Evolutionary conservation across 2,888 invertebrate species (phyloP).

Genomic region (Meloe dianella): DNA sequence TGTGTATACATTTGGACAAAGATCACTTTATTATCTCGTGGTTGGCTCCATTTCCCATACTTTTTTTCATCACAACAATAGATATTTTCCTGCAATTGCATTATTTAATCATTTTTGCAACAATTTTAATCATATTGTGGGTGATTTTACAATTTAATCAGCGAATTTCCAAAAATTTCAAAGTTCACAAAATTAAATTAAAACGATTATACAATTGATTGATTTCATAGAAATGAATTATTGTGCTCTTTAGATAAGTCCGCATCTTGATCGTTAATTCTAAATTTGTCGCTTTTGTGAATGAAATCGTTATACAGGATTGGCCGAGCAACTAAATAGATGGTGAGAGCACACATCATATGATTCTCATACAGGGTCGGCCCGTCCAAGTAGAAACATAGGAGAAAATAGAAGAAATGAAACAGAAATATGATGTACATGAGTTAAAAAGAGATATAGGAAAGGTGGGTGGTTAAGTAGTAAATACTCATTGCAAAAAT

Average conservation of each 20-base stretch:
- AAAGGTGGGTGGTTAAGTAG: too few relatives aligned
- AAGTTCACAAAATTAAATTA: not conserved
- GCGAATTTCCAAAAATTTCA: not conserved
- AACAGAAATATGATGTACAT: too few relatives aligned
- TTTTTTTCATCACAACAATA: not conserved
- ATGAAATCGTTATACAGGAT: too few relatives aligned
- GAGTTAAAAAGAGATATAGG: too few relatives aligned
- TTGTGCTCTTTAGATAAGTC: not conserved
- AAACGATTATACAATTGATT: not conserved
- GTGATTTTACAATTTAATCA: not conserved
- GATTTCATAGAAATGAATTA: not conserved
- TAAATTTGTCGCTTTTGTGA: too few relatives aligned
- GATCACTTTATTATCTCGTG: conserved; percentile 43
- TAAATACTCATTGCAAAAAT: too few relatives aligned
- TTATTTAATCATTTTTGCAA: not conserved
- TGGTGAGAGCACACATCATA: too few relatives aligned
- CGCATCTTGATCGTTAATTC: too few relatives aligned
- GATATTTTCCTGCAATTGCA: not conserved
- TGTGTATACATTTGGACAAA: conserved; percentile 43
- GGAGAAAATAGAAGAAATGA: too few relatives aligned
- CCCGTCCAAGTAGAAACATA: too few relatives aligned
- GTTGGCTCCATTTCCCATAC: conserved; percentile 37
- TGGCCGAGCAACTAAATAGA: too few relatives aligned
- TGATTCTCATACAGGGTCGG: too few relatives aligned
- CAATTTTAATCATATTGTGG: not conserved